Evolutionary conservation across 2,888 invertebrate genomes (phyloP).

Genomic region (Odiellus spinosus): DNA sequence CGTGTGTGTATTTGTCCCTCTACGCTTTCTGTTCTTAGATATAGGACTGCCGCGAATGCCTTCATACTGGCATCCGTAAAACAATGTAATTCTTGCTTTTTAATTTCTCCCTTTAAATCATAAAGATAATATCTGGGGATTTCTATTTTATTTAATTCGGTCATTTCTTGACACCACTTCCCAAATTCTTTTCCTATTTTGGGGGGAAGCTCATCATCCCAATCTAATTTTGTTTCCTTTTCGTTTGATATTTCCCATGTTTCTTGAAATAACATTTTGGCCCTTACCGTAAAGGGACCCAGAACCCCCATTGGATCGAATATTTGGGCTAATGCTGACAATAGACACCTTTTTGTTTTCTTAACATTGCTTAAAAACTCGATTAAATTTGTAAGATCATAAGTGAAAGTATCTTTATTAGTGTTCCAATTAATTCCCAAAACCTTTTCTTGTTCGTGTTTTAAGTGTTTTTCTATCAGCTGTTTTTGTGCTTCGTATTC

Average conservation of each 20-base stretch:
- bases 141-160: not conserved
- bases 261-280: constrained; percentile 21
- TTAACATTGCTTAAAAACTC: too few species aligned
- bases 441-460: too few species aligned
- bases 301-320: constrained; percentile 18
- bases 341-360: too few species aligned
- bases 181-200: constrained; percentile 1
- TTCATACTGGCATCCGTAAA: constrained; percentile 19
- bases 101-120: not conserved
- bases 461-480: too few species aligned
- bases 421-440: too few species aligned
- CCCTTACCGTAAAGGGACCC: constrained; percentile 9
- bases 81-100: constrained; percentile 10
- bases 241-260: constrained; percentile 17
- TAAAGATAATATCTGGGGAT: constrained; percentile 7
- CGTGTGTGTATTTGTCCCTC: too few species aligned
- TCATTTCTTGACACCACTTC: not conserved
- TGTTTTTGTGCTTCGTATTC: too few species aligned
- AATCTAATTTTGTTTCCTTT: constrained; percentile 1
- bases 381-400: too few species aligned
- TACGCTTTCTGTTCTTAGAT: constrained; percentile 8
- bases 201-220: constrained; percentile 20
- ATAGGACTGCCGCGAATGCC: constrained; percentile 19
- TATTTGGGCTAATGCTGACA: not conserved
- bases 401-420: too few species aligned